Evolutionary conservation across 2,113 vertebrate genomes (phyloP).

Genomic region (Engystomops pustulosus): DNA sequence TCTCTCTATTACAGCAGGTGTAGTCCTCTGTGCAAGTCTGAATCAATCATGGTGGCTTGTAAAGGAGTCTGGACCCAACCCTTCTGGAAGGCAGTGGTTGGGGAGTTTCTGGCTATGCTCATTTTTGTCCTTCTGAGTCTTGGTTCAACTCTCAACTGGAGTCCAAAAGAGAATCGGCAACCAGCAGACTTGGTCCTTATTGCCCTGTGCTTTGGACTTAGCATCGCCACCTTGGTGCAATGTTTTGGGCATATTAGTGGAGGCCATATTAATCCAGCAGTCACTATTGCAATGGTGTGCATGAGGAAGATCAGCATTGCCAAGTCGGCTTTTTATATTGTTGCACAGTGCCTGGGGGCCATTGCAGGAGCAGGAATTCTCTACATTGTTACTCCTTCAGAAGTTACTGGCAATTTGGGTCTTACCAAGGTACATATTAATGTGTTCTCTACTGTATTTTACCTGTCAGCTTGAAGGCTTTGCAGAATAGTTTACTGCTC

Average conservation of each 20-base stretch:
- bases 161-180: conserved; percentile 77
- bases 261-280: conserved; percentile 93
- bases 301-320: conserved; percentile 91
- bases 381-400: conserved; percentile 85
- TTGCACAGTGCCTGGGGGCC: conserved; percentile 91
- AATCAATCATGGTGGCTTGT: conserved; percentile 88
- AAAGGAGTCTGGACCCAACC: conserved; percentile 95
- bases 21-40: conserved; percentile 77
- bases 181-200: conserved; percentile 89
- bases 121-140: conserved; percentile 93
- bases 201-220: conserved; percentile 94
- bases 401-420: conserved; percentile 82
- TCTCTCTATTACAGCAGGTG: conserved; percentile 81
- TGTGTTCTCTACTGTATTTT: no score
- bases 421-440: conserved; percentile 91
- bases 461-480: no score
- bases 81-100: conserved; percentile 93
- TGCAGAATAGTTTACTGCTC: no score
- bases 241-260: conserved; percentile 96
- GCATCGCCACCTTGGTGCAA: conserved; percentile 96
- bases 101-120: conserved; percentile 90
- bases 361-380: conserved; percentile 86
- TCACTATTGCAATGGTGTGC: conserved; percentile 91
- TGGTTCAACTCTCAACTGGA: conserved; percentile 94
- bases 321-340: conserved; percentile 89